Evolutionary conservation across 1,140 invertebrate genomes (phyloP).

Genomic region (Hypothenemus hampei): DNA sequence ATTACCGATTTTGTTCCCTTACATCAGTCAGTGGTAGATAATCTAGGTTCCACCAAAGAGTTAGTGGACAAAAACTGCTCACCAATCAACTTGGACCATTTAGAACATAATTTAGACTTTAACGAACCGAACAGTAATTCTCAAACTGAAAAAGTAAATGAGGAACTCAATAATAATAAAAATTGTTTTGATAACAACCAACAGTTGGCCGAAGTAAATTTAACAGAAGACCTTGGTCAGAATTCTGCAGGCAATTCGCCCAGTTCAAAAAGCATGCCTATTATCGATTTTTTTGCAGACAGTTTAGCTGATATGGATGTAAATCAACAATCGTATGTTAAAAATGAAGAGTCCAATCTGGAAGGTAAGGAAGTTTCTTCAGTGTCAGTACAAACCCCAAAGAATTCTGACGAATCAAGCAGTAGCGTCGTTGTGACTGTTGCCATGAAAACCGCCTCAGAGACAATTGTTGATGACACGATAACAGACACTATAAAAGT

Average conservation of each 20-base stretch:
- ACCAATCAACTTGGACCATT: conserved; percentile 32
- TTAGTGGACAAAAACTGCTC: conserved; percentile 33
- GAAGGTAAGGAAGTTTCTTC: too few species aligned
- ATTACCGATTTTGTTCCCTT: not conserved
- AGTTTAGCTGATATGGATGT: not conserved
- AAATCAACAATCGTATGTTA: too few species aligned
- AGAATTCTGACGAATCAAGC: too few species aligned
- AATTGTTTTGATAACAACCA: not conserved
- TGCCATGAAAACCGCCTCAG: too few species aligned
- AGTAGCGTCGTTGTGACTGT: too few species aligned
- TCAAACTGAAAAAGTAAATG: not conserved
- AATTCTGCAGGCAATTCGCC: conserved; percentile 3
- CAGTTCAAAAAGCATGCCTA: conserved; percentile 31
- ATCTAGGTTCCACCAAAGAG: conserved; percentile 17
- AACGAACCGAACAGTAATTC: not conserved
- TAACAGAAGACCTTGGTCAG: conserved; percentile 1
- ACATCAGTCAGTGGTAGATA: conserved; percentile 2
- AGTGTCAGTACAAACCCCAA: too few species aligned
- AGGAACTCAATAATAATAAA: too few species aligned
- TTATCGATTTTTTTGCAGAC: conserved; percentile 29
- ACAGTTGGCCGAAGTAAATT: not conserved
- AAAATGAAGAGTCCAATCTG: not conserved
- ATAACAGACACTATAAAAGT: too few species aligned
- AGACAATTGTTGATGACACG: too few species aligned
- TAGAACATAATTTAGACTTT: conserved; percentile 16